Conservation (phyloP, 2,113 vertebrate species). For the Potamarius usumacintae region DNA sequence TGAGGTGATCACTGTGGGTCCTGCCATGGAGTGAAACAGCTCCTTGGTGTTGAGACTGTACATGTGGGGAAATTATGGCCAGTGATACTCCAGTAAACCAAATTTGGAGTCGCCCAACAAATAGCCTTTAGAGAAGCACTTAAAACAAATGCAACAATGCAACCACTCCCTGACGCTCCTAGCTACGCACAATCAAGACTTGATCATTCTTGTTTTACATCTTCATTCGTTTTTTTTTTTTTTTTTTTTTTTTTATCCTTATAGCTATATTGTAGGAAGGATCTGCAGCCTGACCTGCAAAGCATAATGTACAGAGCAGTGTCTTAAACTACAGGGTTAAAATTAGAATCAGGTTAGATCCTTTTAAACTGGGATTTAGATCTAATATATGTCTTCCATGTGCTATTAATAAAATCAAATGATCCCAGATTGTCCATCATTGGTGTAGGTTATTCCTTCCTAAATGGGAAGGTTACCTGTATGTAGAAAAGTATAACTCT, state of each 20-base stretch:
- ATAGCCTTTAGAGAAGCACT: conserved; percentile 72
- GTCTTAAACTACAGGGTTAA: conserved; percentile 35
- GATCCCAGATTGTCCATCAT: background rate
- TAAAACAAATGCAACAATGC: conserved; percentile 56
- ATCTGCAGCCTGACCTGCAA: conserved; percentile 13
- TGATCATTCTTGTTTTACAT: conserved; percentile 27
- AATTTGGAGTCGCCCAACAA: conserved; percentile 68
- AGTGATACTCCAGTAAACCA: conserved; percentile 56
- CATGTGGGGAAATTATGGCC: conserved; percentile 66
- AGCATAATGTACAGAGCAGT: background rate
- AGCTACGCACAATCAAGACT: conserved; percentile 75
- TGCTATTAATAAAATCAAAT: conserved; percentile 6
- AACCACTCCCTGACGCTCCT: conserved; percentile 51
- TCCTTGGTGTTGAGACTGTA: conserved; percentile 63
- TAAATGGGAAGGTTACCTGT: conserved; percentile 21
- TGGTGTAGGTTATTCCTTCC: background rate
- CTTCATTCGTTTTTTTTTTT: conserved; percentile 2
- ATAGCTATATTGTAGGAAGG: background rate
- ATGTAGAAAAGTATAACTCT: background rate
- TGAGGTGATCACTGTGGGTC: conserved; percentile 73
- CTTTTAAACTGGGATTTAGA: conserved; percentile 27
- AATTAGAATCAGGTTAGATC: conserved; percentile 19
- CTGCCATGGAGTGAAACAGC: conserved; percentile 70
- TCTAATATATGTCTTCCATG: conserved; percentile 33
- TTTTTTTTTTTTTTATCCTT: conserved; percentile 2